Base-by-base conservation (phyloP, 1,140 invertebrate species). In the Bombus haemorrhoidalis region DNA sequence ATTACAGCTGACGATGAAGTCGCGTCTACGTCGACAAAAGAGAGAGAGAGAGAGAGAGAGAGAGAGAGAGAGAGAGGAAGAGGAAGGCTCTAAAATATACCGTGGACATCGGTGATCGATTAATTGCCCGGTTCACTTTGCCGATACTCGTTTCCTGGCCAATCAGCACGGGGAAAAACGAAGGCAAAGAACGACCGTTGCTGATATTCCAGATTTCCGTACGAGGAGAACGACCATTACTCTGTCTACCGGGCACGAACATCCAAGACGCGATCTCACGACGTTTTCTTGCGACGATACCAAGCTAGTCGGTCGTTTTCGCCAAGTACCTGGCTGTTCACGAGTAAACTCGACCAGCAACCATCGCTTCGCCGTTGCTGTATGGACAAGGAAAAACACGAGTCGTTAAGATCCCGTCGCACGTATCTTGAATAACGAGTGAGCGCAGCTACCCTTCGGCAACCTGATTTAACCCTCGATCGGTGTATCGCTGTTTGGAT, bases 191-290 rank as follows among this genome's bases (percentile, higher is more conserved):
- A 41, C 13, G 4, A 34, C 47, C 18, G 53, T 34, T 15, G 43
- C 64, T n/a, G 28, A 69, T 53, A 82, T 78, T 87, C 59, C 62
- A n/a, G 59, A 66, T 92, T 88, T 91, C 92, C 90, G 90, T 91
- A 87, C 83, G 83, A 73, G 83, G 85, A 89, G 76, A 90, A 78
- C 47, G 32, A 83, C 62, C 22, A 77, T 90, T 85, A 83, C 53
- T 91, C 85, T 37, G 80, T 84, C 74, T 74, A 62, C 83, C 39
- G 84, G 25, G 57, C 78, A 85, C 78, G 81, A 88, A 82, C 83
- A 59, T 68, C 43, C 87, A 75, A 84, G 71, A 47, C 41, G 83
- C 39, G 83, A 88, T 83, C 89, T 47, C 53, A 34, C 43, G 43
- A 32, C 62, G 59, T 83, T 89, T 90, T 84, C 74, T 86, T 82